phyloP scores from a whole-genome alignment of 1,140 invertebrate species.

The Drosophila miranda region DNA sequence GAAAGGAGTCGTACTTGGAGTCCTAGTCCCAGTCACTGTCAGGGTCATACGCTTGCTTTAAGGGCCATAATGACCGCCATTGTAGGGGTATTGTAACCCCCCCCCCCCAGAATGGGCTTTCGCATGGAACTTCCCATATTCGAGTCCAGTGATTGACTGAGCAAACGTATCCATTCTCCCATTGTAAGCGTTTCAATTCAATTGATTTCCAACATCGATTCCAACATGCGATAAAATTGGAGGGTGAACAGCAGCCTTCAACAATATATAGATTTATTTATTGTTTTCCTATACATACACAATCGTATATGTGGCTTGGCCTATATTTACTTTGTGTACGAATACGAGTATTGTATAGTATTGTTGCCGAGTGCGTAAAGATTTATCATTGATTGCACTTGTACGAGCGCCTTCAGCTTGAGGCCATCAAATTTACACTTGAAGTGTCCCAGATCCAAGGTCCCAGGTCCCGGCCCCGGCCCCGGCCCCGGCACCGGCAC shows the following conservation, averaged over 20 bases:
- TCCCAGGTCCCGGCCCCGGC: slow-evolving; percentile 39
- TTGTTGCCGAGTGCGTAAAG: slow-evolving; percentile 36
- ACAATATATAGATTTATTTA: slow-evolving; percentile 17
- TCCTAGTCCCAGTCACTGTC: slow-evolving; percentile 30
- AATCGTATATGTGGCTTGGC: slow-evolving; percentile 30
- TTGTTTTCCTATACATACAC: slow-evolving; percentile 14
- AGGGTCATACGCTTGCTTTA: slow-evolving; percentile 43
- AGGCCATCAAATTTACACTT: slow-evolving; percentile 73
- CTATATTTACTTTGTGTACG: slow-evolving; percentile 24
- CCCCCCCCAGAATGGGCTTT: slow-evolving; percentile 15
- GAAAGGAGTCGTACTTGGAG: background rate
- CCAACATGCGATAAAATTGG: slow-evolving; percentile 45
- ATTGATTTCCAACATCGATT: slow-evolving; percentile 62
- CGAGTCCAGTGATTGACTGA: slow-evolving; percentile 45
- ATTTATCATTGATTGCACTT: slow-evolving; percentile 75
- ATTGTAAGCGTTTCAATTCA: slow-evolving; percentile 49
- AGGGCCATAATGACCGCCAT: slow-evolving; percentile 69
- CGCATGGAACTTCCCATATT: slow-evolving; percentile 40
- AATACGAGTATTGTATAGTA: background rate
- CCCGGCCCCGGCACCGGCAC: slow-evolving; percentile 17
- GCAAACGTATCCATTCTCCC: slow-evolving; percentile 37
- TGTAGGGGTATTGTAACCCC: slow-evolving; percentile 33
- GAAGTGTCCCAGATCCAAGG: slow-evolving; percentile 54
- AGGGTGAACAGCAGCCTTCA: slow-evolving; percentile 3
- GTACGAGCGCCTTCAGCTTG: slow-evolving; percentile 41